Percentiles rank a stretch among this genome's conserved stretches.
These are phyloP conservation scores for Hiodon tergisus DNA, from an alignment of 2,113 vertebrate genomes.

Conservation along the genomic window DNA sequence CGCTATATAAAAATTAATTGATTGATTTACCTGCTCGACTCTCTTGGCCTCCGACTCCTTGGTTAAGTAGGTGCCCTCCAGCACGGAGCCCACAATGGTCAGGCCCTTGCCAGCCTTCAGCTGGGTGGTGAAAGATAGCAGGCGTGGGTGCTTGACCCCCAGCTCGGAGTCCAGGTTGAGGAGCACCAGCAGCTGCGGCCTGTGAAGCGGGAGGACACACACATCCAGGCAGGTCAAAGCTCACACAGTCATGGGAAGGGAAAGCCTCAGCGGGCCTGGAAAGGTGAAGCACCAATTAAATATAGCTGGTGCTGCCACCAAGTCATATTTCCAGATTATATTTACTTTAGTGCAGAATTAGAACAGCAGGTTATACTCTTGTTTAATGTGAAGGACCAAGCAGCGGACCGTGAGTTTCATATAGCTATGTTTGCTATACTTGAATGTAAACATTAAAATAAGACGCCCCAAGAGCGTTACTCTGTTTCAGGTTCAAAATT, in stretches of 20 bases:
- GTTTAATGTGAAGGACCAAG: too few species aligned
- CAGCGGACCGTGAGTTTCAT: too few species aligned
- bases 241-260: background rate
- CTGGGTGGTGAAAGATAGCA: conserved; percentile 86
- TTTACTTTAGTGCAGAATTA: background rate
- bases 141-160: conserved; percentile 78
- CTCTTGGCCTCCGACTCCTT: conserved; percentile 73
- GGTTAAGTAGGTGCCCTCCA: conserved; percentile 85
- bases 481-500: background rate
- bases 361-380: background rate
- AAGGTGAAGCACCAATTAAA: background rate
- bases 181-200: conserved; percentile 87
- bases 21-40: conserved; percentile 76
- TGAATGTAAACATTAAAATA: too few species aligned
- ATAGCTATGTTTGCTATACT: too few species aligned
- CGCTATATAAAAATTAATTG: too few species aligned
- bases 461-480: too few species aligned
- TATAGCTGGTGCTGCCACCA: background rate
- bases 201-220: conserved; percentile 35
- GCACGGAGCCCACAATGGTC: conserved; percentile 87
- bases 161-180: conserved; percentile 79
- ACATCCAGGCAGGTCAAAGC: background rate
- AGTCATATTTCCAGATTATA: conserved; percentile 1
- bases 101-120: conserved; percentile 93
- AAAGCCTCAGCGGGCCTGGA: background rate